A percentile compares a stretch with the other conserved stretches of the same genome.
phyloP scores from a whole-genome alignment of 2,888 invertebrate genomes.

The Emmelina monodactyla region DNA sequence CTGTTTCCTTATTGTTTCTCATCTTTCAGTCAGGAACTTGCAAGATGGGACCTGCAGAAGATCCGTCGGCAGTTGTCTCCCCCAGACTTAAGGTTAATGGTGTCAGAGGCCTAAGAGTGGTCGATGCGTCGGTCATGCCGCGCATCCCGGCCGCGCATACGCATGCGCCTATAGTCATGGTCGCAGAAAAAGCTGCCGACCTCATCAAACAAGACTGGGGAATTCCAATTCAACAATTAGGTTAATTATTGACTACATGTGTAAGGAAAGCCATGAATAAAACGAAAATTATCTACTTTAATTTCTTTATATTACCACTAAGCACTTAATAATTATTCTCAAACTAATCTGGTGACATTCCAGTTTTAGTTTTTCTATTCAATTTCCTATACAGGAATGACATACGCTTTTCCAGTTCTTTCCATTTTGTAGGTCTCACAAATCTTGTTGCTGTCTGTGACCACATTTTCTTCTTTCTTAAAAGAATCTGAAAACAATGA shows the following conservation, averaged over 20 bases:
- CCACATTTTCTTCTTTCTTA: constrained; percentile 77
- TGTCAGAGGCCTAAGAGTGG: constrained; percentile 44
- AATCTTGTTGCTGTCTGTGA: constrained; percentile 63
- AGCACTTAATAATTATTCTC: constrained; percentile 2
- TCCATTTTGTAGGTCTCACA: constrained; percentile 80
- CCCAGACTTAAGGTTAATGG: constrained; percentile 56
- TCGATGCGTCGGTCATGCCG: constrained; percentile 63
- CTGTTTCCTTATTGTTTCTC: background rate
- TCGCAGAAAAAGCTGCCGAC: constrained; percentile 62
- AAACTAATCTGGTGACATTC: constrained; percentile 41
- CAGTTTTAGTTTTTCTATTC: constrained; percentile 82
- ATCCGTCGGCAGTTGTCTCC: constrained; percentile 71
- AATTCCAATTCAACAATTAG: constrained; percentile 6
- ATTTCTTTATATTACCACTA: constrained; percentile 1
- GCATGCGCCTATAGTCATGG: constrained; percentile 62
- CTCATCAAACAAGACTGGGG: constrained; percentile 60
- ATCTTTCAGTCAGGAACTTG: constrained; percentile 69
- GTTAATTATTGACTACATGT: too few species aligned
- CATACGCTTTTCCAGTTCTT: constrained; percentile 75
- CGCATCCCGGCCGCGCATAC: constrained; percentile 63
- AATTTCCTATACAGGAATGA: constrained; percentile 77
- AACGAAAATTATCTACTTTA: background rate
- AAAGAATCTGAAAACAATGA: constrained; percentile 44
- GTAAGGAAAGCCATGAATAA: background rate
- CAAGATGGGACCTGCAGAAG: constrained; percentile 73